A percentile compares a stretch with the other conserved stretches of the same genome.
These are phyloP conservation scores for Aphyosemion australe DNA, from an alignment of 2,113 vertebrate species.

Conservation along the genomic window DNA sequence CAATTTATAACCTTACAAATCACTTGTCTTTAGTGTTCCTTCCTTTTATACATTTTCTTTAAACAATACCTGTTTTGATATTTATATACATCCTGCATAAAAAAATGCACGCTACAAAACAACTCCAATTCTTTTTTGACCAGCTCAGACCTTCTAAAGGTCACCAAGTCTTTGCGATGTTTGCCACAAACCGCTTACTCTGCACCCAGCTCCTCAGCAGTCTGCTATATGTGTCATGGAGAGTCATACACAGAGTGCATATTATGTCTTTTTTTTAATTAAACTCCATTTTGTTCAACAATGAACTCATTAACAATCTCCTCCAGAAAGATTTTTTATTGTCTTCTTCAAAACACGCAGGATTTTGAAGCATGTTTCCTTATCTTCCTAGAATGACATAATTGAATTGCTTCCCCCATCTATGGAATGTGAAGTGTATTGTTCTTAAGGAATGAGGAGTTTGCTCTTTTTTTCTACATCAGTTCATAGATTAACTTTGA, in stretches of 20 bases:
- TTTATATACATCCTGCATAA: too few species aligned
- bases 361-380: conserved; percentile 59
- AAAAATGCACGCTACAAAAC: not conserved
- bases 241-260: conserved; percentile 50
- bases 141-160: conserved; percentile 26
- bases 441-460: conserved; percentile 55
- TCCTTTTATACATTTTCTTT: not conserved
- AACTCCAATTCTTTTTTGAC: not conserved
- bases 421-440: conserved; percentile 55
- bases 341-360: conserved; percentile 41
- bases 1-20: not conserved
- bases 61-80: too few species aligned
- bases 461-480: conserved; percentile 42
- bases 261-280: conserved; percentile 66
- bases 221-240: conserved; percentile 11
- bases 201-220: conserved; percentile 12
- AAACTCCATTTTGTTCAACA: conserved; percentile 67
- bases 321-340: conserved; percentile 23
- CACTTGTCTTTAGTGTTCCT: too few species aligned
- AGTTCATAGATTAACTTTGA: conserved; percentile 36
- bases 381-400: conserved; percentile 71
- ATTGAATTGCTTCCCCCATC: conserved; percentile 63
- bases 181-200: conserved; percentile 38
- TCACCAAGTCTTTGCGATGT: conserved; percentile 33
- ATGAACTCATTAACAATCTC: conserved; percentile 74